These are phyloP conservation scores for Brachionus plicatilis DNA, from an alignment of 1,140 invertebrate species.

Conservation along the genomic window DNA sequence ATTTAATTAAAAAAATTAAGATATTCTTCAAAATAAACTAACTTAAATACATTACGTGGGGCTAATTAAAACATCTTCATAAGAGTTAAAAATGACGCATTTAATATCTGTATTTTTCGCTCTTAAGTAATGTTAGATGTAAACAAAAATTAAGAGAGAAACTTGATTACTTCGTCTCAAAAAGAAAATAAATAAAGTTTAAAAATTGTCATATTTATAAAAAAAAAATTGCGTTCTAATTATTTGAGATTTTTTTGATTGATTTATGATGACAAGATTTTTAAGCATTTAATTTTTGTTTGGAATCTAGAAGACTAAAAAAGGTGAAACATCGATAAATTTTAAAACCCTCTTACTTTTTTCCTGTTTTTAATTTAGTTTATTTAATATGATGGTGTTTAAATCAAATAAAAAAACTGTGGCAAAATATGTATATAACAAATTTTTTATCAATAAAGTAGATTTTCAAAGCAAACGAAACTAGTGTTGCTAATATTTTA, in stretches of 20 bases:
- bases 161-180: not conserved
- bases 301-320: not conserved
- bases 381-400: not conserved
- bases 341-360: no score
- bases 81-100: not conserved
- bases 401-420: not conserved
- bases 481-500: not conserved
- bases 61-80: not conserved
- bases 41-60: not conserved
- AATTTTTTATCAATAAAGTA: not conserved
- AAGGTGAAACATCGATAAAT: not conserved
- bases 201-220: not conserved
- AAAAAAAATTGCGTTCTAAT: not conserved
- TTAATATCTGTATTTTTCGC: not conserved
- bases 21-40: not conserved
- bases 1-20: conserved; percentile 3
- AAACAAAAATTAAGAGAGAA: not conserved
- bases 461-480: not conserved
- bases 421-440: not conserved
- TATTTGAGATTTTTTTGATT: not conserved
- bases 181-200: not conserved
- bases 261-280: not conserved
- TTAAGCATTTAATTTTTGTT: not conserved
- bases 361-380: not conserved
- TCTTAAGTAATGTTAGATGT: not conserved